These are phyloP conservation scores for Sylvia atricapilla DNA, from an alignment of 2,113 vertebrate genomes.

Conservation along the genomic window DNA sequence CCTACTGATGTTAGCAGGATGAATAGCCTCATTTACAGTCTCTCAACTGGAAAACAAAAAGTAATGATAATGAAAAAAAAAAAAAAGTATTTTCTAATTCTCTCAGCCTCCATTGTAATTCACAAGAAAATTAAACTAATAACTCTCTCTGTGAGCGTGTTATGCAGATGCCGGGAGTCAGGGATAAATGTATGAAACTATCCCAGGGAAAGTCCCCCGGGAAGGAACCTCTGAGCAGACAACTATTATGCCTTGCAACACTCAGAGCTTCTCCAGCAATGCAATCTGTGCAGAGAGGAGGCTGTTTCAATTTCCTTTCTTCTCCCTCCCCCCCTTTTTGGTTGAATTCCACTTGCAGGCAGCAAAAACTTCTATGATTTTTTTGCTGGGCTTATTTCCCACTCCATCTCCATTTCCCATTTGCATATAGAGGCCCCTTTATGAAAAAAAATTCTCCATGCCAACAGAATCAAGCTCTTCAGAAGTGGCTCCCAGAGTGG, in stretches of 20 bases:
- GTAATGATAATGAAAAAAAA: slow-evolving; percentile 40
- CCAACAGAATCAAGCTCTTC: neutral
- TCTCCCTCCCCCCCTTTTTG: neutral
- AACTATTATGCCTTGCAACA: neutral
- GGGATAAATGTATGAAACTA: slow-evolving; percentile 38
- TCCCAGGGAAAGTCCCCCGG: neutral
- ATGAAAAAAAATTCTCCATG: neutral
- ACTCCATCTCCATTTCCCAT: neutral
- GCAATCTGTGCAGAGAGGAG: neutral
- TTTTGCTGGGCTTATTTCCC: slow-evolving; percentile 3
- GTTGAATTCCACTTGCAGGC: slow-evolving; percentile 4
- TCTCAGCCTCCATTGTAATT: slow-evolving; percentile 55
- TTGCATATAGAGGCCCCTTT: neutral
- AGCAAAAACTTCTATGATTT: neutral
- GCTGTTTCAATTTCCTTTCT: neutral
- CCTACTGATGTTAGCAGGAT: slow-evolving; percentile 57
- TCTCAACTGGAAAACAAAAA: slow-evolving; percentile 66
- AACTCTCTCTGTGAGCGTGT: slow-evolving; percentile 52
- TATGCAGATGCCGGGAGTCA: slow-evolving; percentile 43
- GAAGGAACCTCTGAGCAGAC: slow-evolving; percentile 28
- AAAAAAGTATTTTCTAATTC: slow-evolving; percentile 32
- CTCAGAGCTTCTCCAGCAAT: neutral
- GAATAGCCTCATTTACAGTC: slow-evolving; percentile 64
- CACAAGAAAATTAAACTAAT: slow-evolving; percentile 72
- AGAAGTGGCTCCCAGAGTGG: neutral